phyloP scores from a whole-genome alignment of 2,113 vertebrate species.

The Chiloscyllium plagiosum region DNA sequence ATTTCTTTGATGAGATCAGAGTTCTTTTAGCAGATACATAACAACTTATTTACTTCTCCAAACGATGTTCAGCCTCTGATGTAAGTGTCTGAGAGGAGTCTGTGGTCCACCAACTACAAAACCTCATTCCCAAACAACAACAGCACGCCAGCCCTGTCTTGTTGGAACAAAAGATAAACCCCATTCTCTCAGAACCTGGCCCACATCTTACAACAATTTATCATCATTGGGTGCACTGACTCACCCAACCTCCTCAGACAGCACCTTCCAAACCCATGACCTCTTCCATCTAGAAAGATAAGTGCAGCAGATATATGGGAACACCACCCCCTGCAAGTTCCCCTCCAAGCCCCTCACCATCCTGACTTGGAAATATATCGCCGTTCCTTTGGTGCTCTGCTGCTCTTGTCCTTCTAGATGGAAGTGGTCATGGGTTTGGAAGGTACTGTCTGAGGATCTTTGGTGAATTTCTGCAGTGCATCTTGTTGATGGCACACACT shows the following conservation, averaged over 20 bases:
- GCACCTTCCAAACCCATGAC: not conserved
- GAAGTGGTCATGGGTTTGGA: no score
- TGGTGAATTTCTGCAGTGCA: no score
- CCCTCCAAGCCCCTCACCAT: no score
- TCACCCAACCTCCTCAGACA: not conserved
- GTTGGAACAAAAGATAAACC: not conserved
- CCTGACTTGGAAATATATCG: no score
- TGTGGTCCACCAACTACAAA: not conserved
- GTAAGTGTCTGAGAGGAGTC: not conserved
- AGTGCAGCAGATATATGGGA: no score
- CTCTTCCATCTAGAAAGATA: no score
- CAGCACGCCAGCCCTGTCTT: not conserved
- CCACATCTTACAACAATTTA: not conserved
- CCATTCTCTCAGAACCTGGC: not conserved
- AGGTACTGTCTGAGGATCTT: no score
- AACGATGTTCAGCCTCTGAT: not conserved
- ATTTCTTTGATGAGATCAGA: not conserved
- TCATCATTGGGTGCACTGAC: not conserved
- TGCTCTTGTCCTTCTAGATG: no score
- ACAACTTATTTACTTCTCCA: not conserved
- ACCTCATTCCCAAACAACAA: not conserved
- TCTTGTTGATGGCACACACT: no score
- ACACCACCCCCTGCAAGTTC: no score
- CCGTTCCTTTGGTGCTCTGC: no score
- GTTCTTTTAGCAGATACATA: not conserved